Evolutionary conservation across 2,797 vertebrate genomes (phyloP), one percentile per base, ranked within the genome.

Genomic region (Adelosebastes latens): DNA sequence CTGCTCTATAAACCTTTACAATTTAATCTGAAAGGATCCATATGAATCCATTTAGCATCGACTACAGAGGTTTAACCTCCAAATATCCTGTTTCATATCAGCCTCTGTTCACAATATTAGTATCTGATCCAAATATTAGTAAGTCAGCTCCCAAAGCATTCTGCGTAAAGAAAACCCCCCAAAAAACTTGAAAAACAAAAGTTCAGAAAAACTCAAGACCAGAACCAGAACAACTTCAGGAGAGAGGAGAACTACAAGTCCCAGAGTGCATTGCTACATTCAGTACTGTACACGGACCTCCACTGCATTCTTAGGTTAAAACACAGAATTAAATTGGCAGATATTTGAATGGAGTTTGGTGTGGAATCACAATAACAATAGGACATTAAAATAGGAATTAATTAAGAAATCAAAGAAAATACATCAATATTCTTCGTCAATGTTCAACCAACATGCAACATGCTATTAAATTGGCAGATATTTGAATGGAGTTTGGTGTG

Each of bases 11-110:
- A 80, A 80, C 46, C 42, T 65, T 49, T 5, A 68, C 59, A n/a
- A 10, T 77, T 74, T 78, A 75, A 85, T 78, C 76, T 61, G 67
- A 71, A 76, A 46, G 67, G 66, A 81, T 83, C 77, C 64, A 76
- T 72, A 61, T 8, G 24, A 73, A 77, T 74, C 71, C 55, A 71
- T 49, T 86, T 69, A 61, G 61, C 46, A 36, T 39, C 24, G 5
- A 66, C 22, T 24, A 62, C 11, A 52, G 34, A 70, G 62, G 8
- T 73, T 72, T 63, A 76, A 29, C 72, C 3, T 39, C 34, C 58
- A 74, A 58, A 83, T 24, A 56, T 69, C 66, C 58, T 42, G 63
- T n/a, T 75, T 61, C 14, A 39, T 25, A 66, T 62, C 25, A 39
- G 55, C 3, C 14, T 46, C 24, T 22, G 36, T 3, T 67, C 5